Conservation (phyloP, 1,140 invertebrate species). For the Propsilocerus akamusi region DNA sequence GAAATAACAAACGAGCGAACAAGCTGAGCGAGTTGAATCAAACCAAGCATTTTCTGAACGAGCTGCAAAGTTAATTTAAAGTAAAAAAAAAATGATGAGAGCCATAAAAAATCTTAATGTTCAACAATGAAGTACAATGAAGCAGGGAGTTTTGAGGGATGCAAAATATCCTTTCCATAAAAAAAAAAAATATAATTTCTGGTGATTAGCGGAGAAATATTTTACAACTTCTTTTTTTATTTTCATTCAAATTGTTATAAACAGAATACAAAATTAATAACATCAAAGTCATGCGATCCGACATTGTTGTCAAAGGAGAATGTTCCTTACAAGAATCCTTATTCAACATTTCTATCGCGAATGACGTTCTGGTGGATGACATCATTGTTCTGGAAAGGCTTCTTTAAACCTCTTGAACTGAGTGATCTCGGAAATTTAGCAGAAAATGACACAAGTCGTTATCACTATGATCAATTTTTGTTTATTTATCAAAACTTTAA, state of each 20-base stretch:
- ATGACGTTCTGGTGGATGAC: slow-evolving; percentile 63
- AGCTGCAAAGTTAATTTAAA: too few relatives aligned
- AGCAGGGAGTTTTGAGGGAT: too few relatives aligned
- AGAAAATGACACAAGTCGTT: slow-evolving; percentile 31
- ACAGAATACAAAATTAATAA: background rate
- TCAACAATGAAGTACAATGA: too few relatives aligned
- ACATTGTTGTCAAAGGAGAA: slow-evolving; percentile 9
- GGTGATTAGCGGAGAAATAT: background rate
- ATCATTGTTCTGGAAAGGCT: slow-evolving; percentile 42
- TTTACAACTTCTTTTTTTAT: background rate
- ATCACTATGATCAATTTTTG: slow-evolving; percentile 22
- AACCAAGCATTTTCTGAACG: too few relatives aligned
- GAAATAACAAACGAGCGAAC: too few relatives aligned
- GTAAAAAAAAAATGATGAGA: too few relatives aligned
- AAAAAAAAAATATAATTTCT: background rate
- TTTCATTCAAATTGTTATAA: background rate
- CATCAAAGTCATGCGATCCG: background rate
- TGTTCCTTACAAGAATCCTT: slow-evolving; percentile 31
- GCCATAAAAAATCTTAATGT: too few relatives aligned
- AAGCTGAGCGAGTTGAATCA: too few relatives aligned
- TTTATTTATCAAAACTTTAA: slow-evolving; percentile 16
- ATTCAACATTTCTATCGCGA: slow-evolving; percentile 45
- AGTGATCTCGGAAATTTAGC: slow-evolving; percentile 52
- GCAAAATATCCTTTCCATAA: too few relatives aligned
- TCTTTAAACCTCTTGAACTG: slow-evolving; percentile 39